Evolutionary conservation across 2,113 vertebrate species (phyloP), one percentile per base, ranked within the genome.

Genomic region (Alectura lathami): DNA sequence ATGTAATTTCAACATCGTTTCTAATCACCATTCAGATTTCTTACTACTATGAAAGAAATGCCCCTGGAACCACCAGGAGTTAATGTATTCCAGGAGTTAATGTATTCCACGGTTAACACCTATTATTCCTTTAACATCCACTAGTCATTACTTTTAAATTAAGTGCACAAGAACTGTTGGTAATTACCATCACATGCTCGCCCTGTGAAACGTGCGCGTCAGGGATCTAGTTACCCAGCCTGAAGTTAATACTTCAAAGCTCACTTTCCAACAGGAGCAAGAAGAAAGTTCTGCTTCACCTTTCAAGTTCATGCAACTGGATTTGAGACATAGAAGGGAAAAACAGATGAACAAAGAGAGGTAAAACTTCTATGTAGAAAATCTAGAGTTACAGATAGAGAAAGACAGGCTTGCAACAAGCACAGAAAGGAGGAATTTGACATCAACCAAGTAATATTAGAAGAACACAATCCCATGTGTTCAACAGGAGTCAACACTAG

Each of bases 81-180:
- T 94, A 94, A 96, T 83, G 77, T 87, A 96, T 93, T 66, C 45
- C 36, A 48, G 1, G 8, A 92, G 53, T 74, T 94, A 94, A 96
- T 83, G 77, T 87, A 96, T 93, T 96, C 94, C 85, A 93, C 38
- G 70, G 83, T 93, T 96, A 96, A 96, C 86, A 89, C 54, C 91
- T 77, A 77, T 32, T 68, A 66, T 30, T 93, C 88, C 75, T 90
- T 80, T 88, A 84, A 87, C 83, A 89, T 51, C 50, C 69, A 87
- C 42, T 45, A 86, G 86, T 88, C 95, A 96, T 95, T 96, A 96
- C 68, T 96, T 96, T 89, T 94, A 93, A 93, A 96, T 91, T 88
- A 96, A 79, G 40, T 73, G 56, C 74, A 82, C 10, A 86, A 77
- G 45, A 89, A 68, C 72, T 12, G 32, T 7, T 86, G 87, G 94